These are phyloP conservation scores for Acanthiza pusilla DNA, from an alignment of 2,797 vertebrate species.

Conservation along the genomic window DNA sequence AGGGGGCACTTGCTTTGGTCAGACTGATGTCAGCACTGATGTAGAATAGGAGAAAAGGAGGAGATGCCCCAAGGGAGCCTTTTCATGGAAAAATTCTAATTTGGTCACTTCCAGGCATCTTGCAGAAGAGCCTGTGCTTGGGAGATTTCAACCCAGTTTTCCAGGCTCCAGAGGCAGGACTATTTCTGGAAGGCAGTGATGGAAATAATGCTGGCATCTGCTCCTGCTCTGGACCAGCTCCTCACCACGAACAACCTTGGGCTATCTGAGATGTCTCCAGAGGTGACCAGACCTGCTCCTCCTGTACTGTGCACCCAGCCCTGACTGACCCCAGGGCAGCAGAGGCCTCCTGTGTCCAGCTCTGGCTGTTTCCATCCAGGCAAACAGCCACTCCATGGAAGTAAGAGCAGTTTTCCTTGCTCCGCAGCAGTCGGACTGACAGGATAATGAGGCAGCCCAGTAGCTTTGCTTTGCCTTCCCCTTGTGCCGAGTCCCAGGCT, in stretches of 20 bases:
- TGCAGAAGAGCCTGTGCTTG: not conserved
- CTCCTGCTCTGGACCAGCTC: not conserved
- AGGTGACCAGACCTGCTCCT: not conserved
- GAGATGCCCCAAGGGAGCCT: not conserved
- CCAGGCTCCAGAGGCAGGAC: not conserved
- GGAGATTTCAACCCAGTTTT: constrained; percentile 16
- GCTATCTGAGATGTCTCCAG: not conserved
- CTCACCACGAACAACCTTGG: fast-evolving
- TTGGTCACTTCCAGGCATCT: constrained; percentile 9
- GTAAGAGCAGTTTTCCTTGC: not conserved
- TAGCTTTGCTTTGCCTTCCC: not conserved
- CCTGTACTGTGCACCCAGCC: not conserved
- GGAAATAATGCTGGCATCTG: constrained; percentile 26
- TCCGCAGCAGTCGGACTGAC: constrained; percentile 12
- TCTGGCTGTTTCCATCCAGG: not conserved
- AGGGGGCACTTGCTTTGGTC: not conserved
- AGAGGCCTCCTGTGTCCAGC: not conserved
- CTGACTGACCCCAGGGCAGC: not conserved
- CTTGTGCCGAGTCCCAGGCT: not conserved
- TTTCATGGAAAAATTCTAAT: constrained; percentile 36
- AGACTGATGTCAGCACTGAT: constrained; percentile 17
- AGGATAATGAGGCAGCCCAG: not conserved
- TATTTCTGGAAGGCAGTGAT: constrained; percentile 1
- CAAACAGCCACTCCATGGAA: not conserved
- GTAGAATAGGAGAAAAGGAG: not conserved